These are phyloP conservation scores for Aleiodes alternator DNA, from an alignment of 2,888 invertebrate species.

Conservation along the genomic window DNA sequence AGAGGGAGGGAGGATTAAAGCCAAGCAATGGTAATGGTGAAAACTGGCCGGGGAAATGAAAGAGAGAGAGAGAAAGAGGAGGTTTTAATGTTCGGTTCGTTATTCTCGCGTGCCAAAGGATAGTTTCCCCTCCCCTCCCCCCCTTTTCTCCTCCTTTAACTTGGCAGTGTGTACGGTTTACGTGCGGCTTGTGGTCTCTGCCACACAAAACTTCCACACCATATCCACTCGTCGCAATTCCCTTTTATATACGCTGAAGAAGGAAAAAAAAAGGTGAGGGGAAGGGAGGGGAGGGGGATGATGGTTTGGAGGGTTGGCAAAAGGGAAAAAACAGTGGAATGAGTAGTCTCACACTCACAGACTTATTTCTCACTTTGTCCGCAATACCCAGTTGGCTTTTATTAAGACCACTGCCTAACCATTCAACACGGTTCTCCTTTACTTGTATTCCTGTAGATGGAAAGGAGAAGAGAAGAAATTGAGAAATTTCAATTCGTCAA, in stretches of 20 bases:
- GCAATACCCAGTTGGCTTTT: constrained; percentile 40
- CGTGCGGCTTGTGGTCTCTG: constrained; percentile 56
- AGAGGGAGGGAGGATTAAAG: constrained; percentile 48
- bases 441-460: neutral
- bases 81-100: constrained; percentile 65
- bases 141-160: constrained; percentile 22
- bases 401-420: constrained; percentile 37
- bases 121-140: constrained; percentile 66
- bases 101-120: constrained; percentile 69
- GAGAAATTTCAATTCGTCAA: too few relatives aligned
- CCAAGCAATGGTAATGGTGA: constrained; percentile 2
- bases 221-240: constrained; percentile 38
- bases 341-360: constrained; percentile 14
- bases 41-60: constrained; percentile 6
- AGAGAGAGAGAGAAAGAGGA: constrained; percentile 29
- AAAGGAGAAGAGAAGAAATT: too few relatives aligned
- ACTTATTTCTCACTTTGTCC: neutral
- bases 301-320: neutral
- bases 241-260: constrained; percentile 23
- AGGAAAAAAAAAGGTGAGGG: constrained; percentile 29
- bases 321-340: neutral
- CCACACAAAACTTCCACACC: constrained; percentile 39
- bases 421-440: constrained; percentile 15
- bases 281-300: neutral
- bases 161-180: constrained; percentile 58